These are phyloP conservation scores for Odontomachus brunneus DNA, from an alignment of 1,140 invertebrate species.

Conservation along the genomic window DNA sequence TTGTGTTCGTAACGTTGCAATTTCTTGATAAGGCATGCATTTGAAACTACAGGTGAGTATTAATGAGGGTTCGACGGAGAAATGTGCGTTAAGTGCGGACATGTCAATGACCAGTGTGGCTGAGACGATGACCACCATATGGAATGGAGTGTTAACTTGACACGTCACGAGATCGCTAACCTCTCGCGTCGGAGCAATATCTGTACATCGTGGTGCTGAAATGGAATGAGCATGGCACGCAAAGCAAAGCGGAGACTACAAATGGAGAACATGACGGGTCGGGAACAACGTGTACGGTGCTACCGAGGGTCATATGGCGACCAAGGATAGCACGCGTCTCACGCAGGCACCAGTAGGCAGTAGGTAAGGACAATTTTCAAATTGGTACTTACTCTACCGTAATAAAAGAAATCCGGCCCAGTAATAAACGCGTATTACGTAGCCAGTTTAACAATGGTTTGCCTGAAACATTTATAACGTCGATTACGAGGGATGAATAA, in stretches of 20 bases:
- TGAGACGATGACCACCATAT: slow-evolving; percentile 82
- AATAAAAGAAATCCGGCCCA: slow-evolving; percentile 81
- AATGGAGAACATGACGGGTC: not conserved
- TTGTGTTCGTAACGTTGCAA: not conserved
- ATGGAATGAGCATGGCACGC: not conserved
- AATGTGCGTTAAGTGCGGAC: slow-evolving; percentile 73
- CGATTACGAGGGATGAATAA: slow-evolving; percentile 59
- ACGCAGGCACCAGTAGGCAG: slow-evolving; percentile 2
- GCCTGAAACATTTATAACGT: slow-evolving; percentile 80
- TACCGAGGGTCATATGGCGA: not conserved
- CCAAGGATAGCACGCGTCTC: not conserved
- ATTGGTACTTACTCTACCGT: slow-evolving; percentile 82
- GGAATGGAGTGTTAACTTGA: slow-evolving; percentile 83
- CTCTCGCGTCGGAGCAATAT: slow-evolving; percentile 70
- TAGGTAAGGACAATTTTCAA: slow-evolving; percentile 22
- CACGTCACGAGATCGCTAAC: slow-evolving; percentile 84
- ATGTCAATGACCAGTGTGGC: slow-evolving; percentile 82
- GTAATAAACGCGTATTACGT: slow-evolving; percentile 79
- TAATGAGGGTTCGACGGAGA: slow-evolving; percentile 5
- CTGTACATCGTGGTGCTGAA: slow-evolving; percentile 33
- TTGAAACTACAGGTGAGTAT: not conserved
- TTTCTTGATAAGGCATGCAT: not conserved
- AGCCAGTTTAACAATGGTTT: slow-evolving; percentile 82
- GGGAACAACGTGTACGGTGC: not conserved
- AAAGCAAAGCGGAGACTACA: not conserved